Evolutionary conservation across 30 jellyfish, hydroid and myxozoan species (phyloP), one percentile per base, ranked within the genome.

Genomic region (Mastigias papua): DNA sequence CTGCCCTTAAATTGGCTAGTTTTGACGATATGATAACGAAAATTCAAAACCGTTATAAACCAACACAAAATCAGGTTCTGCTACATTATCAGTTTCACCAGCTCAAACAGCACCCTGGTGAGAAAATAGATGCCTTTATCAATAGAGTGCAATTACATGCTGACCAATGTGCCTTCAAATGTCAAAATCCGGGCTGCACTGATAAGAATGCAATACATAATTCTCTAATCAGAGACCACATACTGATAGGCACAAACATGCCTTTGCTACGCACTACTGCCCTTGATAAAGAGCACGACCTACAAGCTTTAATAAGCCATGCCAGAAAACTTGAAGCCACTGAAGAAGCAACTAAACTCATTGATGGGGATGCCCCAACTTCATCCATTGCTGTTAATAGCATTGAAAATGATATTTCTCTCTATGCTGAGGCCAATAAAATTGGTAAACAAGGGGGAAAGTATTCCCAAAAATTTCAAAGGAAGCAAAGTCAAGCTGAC

Each of bases 21-120:
- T 82, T 82, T 69, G 84, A 66, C 46, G 92, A 66, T 25, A 82
- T 48, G 92, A 46, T 82, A 48, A 21, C 68, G 31, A 82, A 82
- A 61, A 20, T 82, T 6, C 51, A 48, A 13, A 31, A 69, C 42
- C 35, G 84, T 26, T 58, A 79, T 33, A 58, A 60, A 19, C 90
- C 90, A 10, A 32, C 82, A 13, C 82, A 79, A 58, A 79, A 64
- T 57, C 70, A 57, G 68, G 90, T 79, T 46, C 90, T 79, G 42
- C 66, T 79, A 25, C 90, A 79, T 60, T 79, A 34, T 79, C 90
- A 79, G 86, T 64, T 79, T 32, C 69, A 64, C 48, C 72, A 46
- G 25, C 72, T 79, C 29, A 64, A 34, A 21, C 90, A 79, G 69
- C 86, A 27, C 37, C 82, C 68, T 21, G 90, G 82, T 27, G 82